Evolutionary conservation across 1,140 invertebrate genomes (phyloP), one percentile per base, ranked within the genome.

Genomic region (Eurosta solidaginis): DNA sequence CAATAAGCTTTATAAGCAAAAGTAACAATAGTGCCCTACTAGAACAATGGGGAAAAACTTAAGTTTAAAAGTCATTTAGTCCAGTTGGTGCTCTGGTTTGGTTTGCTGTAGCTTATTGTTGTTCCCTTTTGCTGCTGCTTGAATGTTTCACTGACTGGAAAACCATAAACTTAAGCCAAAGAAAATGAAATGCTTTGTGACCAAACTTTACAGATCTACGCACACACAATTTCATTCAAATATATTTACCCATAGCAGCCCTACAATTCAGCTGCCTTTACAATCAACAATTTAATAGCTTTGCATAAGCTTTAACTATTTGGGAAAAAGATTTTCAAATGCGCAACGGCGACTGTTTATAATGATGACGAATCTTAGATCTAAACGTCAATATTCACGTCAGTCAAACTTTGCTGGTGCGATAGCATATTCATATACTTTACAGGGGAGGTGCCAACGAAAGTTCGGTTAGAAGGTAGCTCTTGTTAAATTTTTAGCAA

Each of bases 111-210:
- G 45, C 45, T n/a, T n/a, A n/a, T n/a, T 17, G 45, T 17, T 47
- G 12, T n/a, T n/a, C n/a, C n/a, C 45, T 47, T 9, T 17, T 47
- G 45, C 45, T 47, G 45, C 12, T 47, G 45, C 12, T 40, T 68
- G 59, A 40, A 68, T 68, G 59, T 20, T 68, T 36, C 59, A 68
- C 59, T n/a, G 33, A 68, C 59, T 68, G 59, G 59, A 68, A 68
- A 68, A 36, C 59, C 59, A 68, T 68, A 68, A 68, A 68, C 29
- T 68, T 68, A 36, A 68, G 33, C 59, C 59, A 68, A 40, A 42
- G 59, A 33, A 68, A 68, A 42, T 68, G 59, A 6, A 29, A 42
- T 40, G 59, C 59, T 68, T 68, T 68, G 40, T 68, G 40, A 68
- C n/a, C n/a, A n/a, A n/a, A n/a, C n/a, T n/a, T n/a, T n/a, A 5